Evolutionary conservation across 2,113 vertebrate genomes (phyloP), one percentile per base, ranked within the genome.

Genomic region (Pica pica): DNA sequence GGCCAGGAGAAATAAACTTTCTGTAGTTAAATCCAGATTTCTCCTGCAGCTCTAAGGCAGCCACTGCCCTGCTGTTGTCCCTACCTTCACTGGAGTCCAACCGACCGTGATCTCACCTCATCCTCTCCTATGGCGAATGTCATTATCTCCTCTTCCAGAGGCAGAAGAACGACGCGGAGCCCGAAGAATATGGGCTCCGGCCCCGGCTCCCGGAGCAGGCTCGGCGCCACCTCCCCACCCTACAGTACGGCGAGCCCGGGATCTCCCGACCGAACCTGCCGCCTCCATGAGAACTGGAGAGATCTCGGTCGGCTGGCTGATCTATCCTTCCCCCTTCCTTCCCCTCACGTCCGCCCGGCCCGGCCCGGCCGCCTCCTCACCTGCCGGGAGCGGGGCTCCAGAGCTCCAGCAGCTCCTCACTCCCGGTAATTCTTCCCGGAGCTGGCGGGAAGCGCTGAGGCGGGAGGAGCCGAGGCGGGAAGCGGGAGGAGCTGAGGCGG

Each of bases 281-380:
- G 8, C 18, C 16, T 8, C 19, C 6, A 0, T 1, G 19, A 11
- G 41, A 8, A 24, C 5, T 0, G 37, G 10, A 6, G 26, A 12
- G 19, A 18, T 6, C 53, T 13, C 44, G 30, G 1, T 13, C 5
- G 17, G 21, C 53, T 16, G 19, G 7, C 6, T 1, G 13, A 6
- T 9, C n/a, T 4, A 17, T 16, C 31, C 47, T 9, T 9, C 27
- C 14, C 31, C 15, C 21, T 33, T 18, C 57, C 49, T 30, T 41
- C 39, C 37, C 47, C 30, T 65, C 50, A 57, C 23, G 26, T 5
- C 67, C 21, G 3, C 41, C 47, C 31, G 8, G 20, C 53, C 31
- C 31, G 3, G 26, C 35, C 27, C 16, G 15, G 56, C 16, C 3
- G 5, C 35, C 41, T 26, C 18, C 68, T 91, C 65, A 79, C 85